These are phyloP conservation scores for Bombus cullumanus DNA, from an alignment of 1,140 invertebrate genomes.

Conservation along the genomic window DNA sequence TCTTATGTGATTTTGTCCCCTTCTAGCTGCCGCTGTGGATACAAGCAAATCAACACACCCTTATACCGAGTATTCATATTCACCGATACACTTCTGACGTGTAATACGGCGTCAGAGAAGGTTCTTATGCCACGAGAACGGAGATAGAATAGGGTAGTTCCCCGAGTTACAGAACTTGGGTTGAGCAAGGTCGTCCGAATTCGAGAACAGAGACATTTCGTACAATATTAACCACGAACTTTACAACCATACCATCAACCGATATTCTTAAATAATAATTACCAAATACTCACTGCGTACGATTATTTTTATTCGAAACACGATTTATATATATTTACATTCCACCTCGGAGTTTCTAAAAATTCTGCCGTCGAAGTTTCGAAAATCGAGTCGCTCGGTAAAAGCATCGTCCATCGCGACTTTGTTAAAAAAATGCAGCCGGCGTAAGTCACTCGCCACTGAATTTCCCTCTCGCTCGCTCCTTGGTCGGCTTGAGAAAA, in stretches of 20 bases:
- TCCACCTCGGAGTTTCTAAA: background rate
- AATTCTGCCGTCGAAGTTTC: no score
- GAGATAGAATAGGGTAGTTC: background rate
- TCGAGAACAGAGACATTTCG: background rate
- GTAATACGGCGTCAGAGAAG: background rate
- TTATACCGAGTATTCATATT: background rate
- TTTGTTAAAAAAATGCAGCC: conserved; percentile 55
- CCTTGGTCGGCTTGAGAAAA: conserved; percentile 60
- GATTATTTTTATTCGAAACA: no score
- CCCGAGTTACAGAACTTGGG: background rate
- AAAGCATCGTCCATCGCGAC: background rate
- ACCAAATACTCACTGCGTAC: no score
- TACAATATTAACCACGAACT: background rate
- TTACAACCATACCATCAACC: no score
- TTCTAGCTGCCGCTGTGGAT: background rate
- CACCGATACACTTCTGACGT: background rate
- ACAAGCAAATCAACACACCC: background rate
- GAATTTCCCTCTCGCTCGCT: background rate
- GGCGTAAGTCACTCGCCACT: conserved; percentile 64
- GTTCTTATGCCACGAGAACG: background rate
- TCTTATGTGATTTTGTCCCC: conserved; percentile 18
- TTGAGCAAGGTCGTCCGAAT: background rate
- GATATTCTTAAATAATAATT: no score
- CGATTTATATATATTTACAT: no score
- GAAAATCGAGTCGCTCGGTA: background rate